These are phyloP conservation scores for Tetraodon nigroviridis DNA, from an alignment of 2,113 vertebrate species.

Conservation along the genomic window DNA sequence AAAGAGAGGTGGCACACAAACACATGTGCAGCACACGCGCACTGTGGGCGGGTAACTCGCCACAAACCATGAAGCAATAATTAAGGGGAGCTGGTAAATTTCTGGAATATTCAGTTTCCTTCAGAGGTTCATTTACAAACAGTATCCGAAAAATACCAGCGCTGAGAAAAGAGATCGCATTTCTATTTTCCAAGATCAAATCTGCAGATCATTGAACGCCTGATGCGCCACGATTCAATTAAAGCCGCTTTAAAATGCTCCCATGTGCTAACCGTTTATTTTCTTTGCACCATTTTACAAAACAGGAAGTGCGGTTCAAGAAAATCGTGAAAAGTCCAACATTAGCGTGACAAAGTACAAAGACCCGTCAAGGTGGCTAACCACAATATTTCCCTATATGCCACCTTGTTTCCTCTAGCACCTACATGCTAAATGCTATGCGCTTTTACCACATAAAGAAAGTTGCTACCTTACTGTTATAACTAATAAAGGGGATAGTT, in stretches of 20 bases:
- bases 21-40: conserved; percentile 21
- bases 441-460: not conserved
- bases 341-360: too few relatives aligned
- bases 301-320: not conserved
- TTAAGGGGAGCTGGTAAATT: conserved; percentile 23
- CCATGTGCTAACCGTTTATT: too few relatives aligned
- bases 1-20: conserved; percentile 24
- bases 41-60: conserved; percentile 10
- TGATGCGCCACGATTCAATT: too few relatives aligned
- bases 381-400: too few relatives aligned
- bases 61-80: conserved; percentile 15
- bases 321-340: too few relatives aligned
- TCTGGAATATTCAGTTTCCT: conserved; percentile 43
- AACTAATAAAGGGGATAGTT: too few relatives aligned
- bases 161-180: not conserved
- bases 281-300: not conserved
- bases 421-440: too few relatives aligned
- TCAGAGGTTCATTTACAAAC: conserved; percentile 38
- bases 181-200: not conserved
- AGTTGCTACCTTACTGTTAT: not conserved
- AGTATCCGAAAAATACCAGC: conserved; percentile 7
- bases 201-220: not conserved
- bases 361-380: too few relatives aligned
- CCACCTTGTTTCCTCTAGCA: too few relatives aligned
- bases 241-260: too few relatives aligned